A percentile compares a stretch with the other conserved stretches of the same genome.
These are phyloP conservation scores for Ferrisia virgata DNA, from an alignment of 2,888 invertebrate genomes.

Conservation along the genomic window DNA sequence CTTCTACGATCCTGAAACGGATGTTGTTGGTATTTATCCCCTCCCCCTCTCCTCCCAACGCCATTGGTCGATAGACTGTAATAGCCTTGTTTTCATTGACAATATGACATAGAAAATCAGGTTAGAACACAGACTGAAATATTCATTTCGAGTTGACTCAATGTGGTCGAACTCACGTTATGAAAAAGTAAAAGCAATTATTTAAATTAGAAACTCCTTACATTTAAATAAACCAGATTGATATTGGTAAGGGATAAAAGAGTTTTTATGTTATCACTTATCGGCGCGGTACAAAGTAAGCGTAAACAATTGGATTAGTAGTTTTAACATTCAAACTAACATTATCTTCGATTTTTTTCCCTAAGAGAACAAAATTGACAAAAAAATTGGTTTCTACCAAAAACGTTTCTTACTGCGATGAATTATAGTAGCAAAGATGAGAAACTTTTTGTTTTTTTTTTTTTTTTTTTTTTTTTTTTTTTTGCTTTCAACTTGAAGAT, in stretches of 20 bases:
- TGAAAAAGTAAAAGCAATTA: too few relatives aligned
- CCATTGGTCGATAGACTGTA: too few relatives aligned
- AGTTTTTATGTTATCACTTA: neutral
- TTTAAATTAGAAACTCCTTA: neutral
- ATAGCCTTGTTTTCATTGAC: too few relatives aligned
- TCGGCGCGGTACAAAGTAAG: neutral
- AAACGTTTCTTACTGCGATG: neutral
- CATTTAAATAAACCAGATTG: too few relatives aligned
- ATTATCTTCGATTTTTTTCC: neutral
- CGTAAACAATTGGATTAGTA: conserved; percentile 4
- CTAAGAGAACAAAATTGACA: neutral
- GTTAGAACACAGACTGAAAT: too few relatives aligned
- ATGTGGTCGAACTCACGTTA: too few relatives aligned
- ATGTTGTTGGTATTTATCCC: too few relatives aligned
- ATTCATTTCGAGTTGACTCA: too few relatives aligned
- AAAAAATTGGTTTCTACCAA: neutral
- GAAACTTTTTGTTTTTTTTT: neutral
- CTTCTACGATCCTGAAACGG: too few relatives aligned
- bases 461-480: neutral
- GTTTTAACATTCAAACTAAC: neutral
- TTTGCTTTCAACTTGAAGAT: neutral
- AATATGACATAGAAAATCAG: too few relatives aligned
- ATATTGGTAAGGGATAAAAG: neutral
- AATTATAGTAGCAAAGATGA: neutral
- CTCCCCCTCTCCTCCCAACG: too few relatives aligned